Conservation (phyloP, 2,888 invertebrate species). For the Epinotia demarniana region DNA sequence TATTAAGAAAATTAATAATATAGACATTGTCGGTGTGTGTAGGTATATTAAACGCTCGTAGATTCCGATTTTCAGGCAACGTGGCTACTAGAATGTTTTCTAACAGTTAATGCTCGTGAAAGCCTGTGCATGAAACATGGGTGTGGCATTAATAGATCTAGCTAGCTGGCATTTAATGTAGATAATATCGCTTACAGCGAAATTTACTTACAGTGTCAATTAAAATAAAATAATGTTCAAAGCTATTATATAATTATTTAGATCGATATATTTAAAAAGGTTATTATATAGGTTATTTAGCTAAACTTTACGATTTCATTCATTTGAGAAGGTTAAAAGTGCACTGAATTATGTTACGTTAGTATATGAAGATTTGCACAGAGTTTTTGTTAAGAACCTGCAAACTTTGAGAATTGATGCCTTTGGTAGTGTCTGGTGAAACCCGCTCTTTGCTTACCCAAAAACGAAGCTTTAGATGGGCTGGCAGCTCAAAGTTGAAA, state of each 20-base stretch:
- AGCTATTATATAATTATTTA: background rate
- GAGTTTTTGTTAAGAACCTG: no score
- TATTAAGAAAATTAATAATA: background rate
- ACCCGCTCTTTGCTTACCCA: no score
- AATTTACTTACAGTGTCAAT: constrained; percentile 23
- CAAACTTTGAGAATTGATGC: no score
- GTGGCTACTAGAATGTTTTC: background rate
- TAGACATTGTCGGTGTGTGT: constrained; percentile 3
- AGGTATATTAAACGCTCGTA: background rate
- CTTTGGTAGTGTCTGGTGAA: no score
- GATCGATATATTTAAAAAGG: background rate
- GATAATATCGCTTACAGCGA: constrained; percentile 33
- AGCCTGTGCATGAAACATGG: background rate
- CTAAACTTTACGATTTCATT: no score
- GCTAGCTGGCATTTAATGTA: constrained; percentile 3
- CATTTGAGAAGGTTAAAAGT: no score
- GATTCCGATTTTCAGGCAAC: background rate
- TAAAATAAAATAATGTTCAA: constrained; percentile 13
- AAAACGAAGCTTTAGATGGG: no score
- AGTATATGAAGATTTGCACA: no score
- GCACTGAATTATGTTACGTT: no score
- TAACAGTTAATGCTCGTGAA: background rate
- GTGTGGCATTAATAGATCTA: background rate
- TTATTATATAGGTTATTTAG: no score
- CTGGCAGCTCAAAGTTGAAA: no score